These are phyloP conservation scores for Drosophila quinaria DNA, from an alignment of 2,888 invertebrate genomes.

Conservation along the genomic window DNA sequence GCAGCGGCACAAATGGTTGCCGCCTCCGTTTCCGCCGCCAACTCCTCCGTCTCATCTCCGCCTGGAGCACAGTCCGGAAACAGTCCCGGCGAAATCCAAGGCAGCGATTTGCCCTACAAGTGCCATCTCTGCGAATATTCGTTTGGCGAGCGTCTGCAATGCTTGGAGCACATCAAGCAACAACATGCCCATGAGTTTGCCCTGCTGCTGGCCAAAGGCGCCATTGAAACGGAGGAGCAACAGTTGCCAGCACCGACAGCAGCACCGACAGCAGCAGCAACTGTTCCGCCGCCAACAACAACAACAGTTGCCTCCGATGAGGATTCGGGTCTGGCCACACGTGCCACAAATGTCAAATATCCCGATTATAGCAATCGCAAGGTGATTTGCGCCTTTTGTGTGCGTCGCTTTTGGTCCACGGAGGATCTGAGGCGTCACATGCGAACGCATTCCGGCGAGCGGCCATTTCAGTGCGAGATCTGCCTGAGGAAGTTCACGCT, in stretches of 20 bases:
- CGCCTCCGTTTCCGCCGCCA: neutral
- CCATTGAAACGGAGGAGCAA: constrained; percentile 86
- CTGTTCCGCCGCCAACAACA: neutral
- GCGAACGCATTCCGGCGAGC: constrained; percentile 96
- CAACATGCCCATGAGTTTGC: constrained; percentile 92
- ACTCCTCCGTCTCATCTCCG: constrained; percentile 84
- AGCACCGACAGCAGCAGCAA: neutral
- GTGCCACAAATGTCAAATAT: constrained; percentile 88
- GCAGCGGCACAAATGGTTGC: constrained; percentile 86
- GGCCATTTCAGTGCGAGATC: constrained; percentile 96
- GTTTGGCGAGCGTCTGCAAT: constrained; percentile 92
- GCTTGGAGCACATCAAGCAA: constrained; percentile 92
- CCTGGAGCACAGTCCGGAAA: constrained; percentile 26
- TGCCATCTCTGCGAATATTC: constrained; percentile 97
- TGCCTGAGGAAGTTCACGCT: constrained; percentile 95
- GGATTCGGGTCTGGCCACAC: constrained; percentile 85
- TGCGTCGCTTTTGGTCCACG: constrained; percentile 97
- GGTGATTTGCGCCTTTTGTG: constrained; percentile 96
- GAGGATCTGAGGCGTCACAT: constrained; percentile 97
- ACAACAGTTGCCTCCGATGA: constrained; percentile 55
- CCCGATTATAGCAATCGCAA: constrained; percentile 95
- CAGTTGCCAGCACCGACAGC: constrained; percentile 8
- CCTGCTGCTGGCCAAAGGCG: constrained; percentile 93
- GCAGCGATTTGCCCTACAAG: constrained; percentile 91
- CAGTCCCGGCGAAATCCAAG: constrained; percentile 13